Base-by-base conservation (phyloP, 2,888 invertebrate genomes). In the Scaeva pyrastri region DNA sequence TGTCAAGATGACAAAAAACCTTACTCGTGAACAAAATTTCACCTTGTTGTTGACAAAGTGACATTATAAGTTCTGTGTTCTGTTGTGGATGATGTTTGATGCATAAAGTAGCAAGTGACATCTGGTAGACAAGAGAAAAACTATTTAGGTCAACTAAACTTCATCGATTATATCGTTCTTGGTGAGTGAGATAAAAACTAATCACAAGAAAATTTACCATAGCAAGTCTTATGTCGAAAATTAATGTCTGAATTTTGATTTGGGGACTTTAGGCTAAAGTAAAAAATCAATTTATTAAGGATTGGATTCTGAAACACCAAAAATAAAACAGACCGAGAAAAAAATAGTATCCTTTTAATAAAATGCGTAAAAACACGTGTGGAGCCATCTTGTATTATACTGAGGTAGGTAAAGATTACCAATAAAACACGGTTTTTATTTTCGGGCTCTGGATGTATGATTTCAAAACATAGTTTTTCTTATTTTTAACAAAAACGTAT, bases 121-220 rank as follows among this genome's bases (percentile, higher is more conserved):
- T 36, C 56, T 52, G 55, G 45, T 1, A 39, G n/a, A n/a, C 55
- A 43, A 39, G n/a, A n/a, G 43, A 43, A 62, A 52, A 73, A 64
- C 41, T 36, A 75, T 75, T 12, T 58, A 60, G 48, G 68, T 68
- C 76, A 76, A 21, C 19, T 8, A 19, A 76, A 76, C 58, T 68
- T 39, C 6, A 76, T 76, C 58, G 76, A 76, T 76, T 68, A 36
- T 31, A 66, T 48, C 19, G 19, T 14, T 56, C 3, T 43, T 62
- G 41, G 41, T 21, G 14, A 19, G 41, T 21, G 21, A 36, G 21
- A 21, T 7, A 19, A 11, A 56, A 16, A 56, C 16, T 56, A 56
- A 56, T 56, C 11, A 56, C 11, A 56, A 11, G 31, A 16, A 56
- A n/a, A 56, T 6, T 16, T 36, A n/a, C 16, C 6, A 2, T n/a